Conservation (phyloP, 2,797 vertebrate species). For the Chaunax sp. region DNA sequence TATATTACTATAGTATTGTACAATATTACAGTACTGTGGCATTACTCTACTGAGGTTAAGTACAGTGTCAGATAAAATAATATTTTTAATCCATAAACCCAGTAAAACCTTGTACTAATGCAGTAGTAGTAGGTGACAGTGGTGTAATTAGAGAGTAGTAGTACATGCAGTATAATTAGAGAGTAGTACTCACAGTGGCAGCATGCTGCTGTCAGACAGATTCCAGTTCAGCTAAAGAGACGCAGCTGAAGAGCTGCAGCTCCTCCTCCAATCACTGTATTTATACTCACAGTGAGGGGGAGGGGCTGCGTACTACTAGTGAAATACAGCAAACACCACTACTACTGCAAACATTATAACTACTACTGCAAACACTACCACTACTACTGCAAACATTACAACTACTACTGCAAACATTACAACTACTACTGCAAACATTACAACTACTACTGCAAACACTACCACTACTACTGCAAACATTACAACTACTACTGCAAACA, state of each 20-base stretch:
- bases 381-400: neutral
- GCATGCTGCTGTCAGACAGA: slow-evolving; percentile 47
- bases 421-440: neutral
- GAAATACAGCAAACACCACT: too few relatives aligned
- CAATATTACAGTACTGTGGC: too few relatives aligned
- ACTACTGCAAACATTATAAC: slow-evolving; percentile 2
- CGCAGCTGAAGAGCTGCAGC: slow-evolving; percentile 43
- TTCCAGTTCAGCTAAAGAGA: slow-evolving; percentile 38
- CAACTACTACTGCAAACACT: neutral
- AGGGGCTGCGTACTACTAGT: slow-evolving; percentile 12
- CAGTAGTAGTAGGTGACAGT: too few relatives aligned
- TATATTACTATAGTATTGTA: neutral
- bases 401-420: neutral
- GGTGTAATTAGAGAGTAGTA: too few relatives aligned
- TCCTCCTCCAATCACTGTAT: slow-evolving; percentile 61
- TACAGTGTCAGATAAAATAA: too few relatives aligned
- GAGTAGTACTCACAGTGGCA: slow-evolving; percentile 63
- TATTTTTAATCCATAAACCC: too few relatives aligned
- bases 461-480: neutral
- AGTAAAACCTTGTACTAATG: neutral
- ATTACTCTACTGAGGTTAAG: too few relatives aligned
- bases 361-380: neutral
- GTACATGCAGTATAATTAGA: neutral
- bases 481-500: neutral
- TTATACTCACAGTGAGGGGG: slow-evolving; percentile 42